phyloP scores from a whole-genome alignment of 2,113 vertebrate species.

The Pterocles burchelli region DNA sequence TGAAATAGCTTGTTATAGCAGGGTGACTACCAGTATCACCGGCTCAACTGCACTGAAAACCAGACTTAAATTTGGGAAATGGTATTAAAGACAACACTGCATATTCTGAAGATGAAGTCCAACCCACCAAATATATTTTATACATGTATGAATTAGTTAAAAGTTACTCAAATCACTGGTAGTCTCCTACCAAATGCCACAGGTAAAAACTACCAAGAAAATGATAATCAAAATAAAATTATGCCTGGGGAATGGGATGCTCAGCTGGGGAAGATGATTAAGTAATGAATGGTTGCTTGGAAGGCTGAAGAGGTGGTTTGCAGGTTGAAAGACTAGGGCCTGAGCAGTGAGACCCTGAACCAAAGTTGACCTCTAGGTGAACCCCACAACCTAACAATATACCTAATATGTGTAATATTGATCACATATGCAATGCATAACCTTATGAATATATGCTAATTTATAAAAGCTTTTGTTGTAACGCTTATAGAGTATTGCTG shows the following conservation, averaged over 20 bases:
- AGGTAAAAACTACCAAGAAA: background rate
- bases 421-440: no score
- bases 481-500: no score
- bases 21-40: background rate
- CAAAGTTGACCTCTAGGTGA: no score
- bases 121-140: background rate
- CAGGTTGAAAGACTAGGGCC: no score
- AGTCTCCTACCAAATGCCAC: background rate
- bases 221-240: background rate
- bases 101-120: background rate
- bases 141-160: background rate
- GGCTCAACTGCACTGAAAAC: background rate
- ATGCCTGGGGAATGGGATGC: background rate
- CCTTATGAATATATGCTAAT: no score
- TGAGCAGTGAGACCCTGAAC: no score
- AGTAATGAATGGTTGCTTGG: constrained; percentile 26
- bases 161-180: background rate
- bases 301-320: background rate
- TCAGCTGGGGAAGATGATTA: constrained; percentile 31
- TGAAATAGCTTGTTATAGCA: background rate
- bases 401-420: no score
- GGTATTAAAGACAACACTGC: background rate
- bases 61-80: background rate
- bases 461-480: no score
- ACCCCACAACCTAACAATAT: no score